Conservation (phyloP, 2,113 vertebrate species). For the Mesembrinibis cayennensis region DNA sequence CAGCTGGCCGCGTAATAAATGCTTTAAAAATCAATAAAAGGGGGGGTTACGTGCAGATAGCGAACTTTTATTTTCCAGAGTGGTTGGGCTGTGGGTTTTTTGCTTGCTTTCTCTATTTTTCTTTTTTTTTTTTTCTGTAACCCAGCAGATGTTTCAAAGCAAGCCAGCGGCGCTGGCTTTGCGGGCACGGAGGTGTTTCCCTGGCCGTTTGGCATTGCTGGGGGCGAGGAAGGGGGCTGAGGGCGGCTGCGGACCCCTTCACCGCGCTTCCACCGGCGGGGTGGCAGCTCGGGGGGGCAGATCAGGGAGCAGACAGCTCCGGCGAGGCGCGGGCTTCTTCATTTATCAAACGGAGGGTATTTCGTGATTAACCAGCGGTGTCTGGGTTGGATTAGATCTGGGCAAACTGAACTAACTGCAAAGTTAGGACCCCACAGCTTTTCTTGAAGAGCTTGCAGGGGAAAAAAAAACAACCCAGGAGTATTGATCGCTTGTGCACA, state of each 20-base stretch:
- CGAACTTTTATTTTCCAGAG: neutral
- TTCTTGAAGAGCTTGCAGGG: neutral
- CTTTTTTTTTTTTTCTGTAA: rapidly evolving
- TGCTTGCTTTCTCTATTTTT: neutral
- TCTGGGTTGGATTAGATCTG: neutral
- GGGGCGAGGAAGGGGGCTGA: neutral
- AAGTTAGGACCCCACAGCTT: neutral
- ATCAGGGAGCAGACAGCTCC: neutral
- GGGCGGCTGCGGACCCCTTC: neutral
- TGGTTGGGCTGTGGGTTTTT: neutral
- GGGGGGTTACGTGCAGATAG: neutral
- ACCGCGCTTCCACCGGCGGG: neutral
- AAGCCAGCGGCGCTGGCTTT: neutral
- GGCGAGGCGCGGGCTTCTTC: neutral
- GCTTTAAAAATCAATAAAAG: conserved; percentile 31
- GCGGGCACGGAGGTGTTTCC: neutral
- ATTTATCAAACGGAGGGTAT: neutral
- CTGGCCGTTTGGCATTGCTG: neutral
- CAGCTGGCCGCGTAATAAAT: conserved; percentile 33
- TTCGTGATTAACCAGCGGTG: neutral
- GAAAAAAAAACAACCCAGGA: too few relatives aligned
- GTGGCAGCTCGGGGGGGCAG: neutral
- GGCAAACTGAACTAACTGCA: neutral
- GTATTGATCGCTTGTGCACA: too few relatives aligned
- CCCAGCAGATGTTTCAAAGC: neutral